Evolutionary conservation across 2,797 vertebrate genomes (phyloP), one percentile per base, ranked within the genome.

Genomic region (Argyrosomus regius): DNA sequence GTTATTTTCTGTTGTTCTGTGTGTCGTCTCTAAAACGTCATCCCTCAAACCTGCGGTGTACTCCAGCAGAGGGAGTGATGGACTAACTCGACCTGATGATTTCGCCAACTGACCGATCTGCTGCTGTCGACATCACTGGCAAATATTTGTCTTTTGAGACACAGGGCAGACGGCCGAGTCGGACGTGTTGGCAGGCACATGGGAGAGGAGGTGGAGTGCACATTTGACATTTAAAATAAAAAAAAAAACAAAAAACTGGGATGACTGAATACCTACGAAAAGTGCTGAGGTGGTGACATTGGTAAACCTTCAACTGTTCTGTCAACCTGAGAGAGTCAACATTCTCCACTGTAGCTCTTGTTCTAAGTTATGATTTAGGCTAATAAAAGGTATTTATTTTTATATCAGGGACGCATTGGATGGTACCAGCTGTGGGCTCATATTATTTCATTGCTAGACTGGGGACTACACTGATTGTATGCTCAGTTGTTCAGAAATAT

Each of bases 111-210:
- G 61, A 77, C 78, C 24, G 65, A 50, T 82, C 57, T 26, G 3
- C 88, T 53, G 72, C 89, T 93, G 85, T 90, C 82, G 78, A 93
- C 89, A 93, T 89, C 71, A 28, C 66, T 45, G 79, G 86, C 91
- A 95, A 95, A 95, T 95, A 95, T 95, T 95, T 94, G 92, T 89
- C 87, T 89, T 88, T 80, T 83, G 74, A 87, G 76, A 89, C 77
- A 87, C 75, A 68, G 72, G 81, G 54, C 54, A 73, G 35, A 20
- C 50, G 9, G 68, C 31, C 20, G 20, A 58, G 77, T 69, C 3
- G 53, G 84, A 91, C 72, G 56, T 91, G 79, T 70, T 62, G 70
- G 79, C 66, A 72, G 81, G 53, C 87, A 88, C 76, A 69, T 39
- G 46, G 70, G 35, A 35, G 66, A 70, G 31, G 63, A 69, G 61